Evolutionary conservation across 2,888 invertebrate genomes (phyloP), one percentile per base, ranked within the genome.

Genomic region (Cepaea hortensis): DNA sequence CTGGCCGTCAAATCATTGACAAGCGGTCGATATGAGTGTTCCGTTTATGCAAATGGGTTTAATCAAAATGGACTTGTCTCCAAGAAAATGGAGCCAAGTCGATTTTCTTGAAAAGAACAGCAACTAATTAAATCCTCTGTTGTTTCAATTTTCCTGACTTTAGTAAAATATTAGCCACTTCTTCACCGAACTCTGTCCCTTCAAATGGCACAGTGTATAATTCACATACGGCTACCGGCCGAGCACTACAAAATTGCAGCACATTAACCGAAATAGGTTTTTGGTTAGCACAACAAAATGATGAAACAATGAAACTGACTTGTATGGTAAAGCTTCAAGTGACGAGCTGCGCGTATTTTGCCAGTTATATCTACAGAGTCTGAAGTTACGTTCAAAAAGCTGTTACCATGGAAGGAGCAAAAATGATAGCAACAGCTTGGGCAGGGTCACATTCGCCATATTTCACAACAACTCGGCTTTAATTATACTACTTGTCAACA

Each of bases 1-100:
- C 70, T 70, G 50, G 79, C 77, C 79, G 85, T 84, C 84, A 76
- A 76, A 76, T 50, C 68, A 85, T 85, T 85, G 85, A 85, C 85
- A 85, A 79, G 68, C 55, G 73, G 82, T 86, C 86, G 76, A 86
- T 86, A 86, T 82, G 81, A 75, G 72, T 65, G 55, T 50, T 81
- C 75, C 62, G 80, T 76, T 76, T 86, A 86, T 86, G 86, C 86
- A 81, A 86, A 86, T 86, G 82, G 23, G 75, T 80, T 86, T 76
- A 76, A 86, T 86, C 86, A 81, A 82, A 86, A 86, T 82, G 75
- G 86, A 82, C 86, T 86, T 68, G 81, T 73, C 73, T 73, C 65
- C 80, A 85, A 50, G 79, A 81, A 85, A 85, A 81, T 85, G 72
- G 80, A 68, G 77, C 85, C 35, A 77, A 62, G 85, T 85, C 85